phyloP scores from a whole-genome alignment of 2,113 vertebrate genomes.

The Butastur rufipennis region DNA sequence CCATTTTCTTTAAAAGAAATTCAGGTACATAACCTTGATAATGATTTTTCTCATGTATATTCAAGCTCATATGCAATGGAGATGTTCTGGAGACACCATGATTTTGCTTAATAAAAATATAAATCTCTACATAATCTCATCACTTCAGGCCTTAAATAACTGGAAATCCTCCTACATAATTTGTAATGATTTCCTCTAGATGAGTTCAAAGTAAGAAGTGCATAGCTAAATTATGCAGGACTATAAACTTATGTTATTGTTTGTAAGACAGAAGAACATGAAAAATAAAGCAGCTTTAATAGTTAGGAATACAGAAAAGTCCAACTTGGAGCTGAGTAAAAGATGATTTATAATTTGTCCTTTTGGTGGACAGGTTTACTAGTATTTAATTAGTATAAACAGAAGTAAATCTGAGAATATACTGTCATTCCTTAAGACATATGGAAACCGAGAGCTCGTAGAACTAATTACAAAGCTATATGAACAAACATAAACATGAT shows the following conservation, averaged over 20 bases:
- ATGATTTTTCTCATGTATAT: not conserved
- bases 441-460: not conserved
- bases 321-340: not conserved
- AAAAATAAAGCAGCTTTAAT: not conserved
- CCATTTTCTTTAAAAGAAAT: not conserved
- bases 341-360: not conserved
- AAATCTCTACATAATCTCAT: not conserved
- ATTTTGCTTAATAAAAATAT: slow-evolving; percentile 19
- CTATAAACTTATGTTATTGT: slow-evolving; percentile 11
- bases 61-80: not conserved
- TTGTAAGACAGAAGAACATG: not conserved
- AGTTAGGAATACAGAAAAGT: not conserved
- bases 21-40: not conserved
- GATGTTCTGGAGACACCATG: not conserved
- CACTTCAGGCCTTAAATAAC: not conserved
- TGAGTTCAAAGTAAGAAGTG: not conserved
- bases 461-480: not conserved
- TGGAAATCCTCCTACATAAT: slow-evolving; percentile 47
- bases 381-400: not conserved
- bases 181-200: not conserved
- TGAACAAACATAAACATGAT: not conserved
- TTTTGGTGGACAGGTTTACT: slow-evolving; percentile 7
- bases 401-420: not conserved
- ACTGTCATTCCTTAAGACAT: not conserved
- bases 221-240: slow-evolving; percentile 19